Conservation (phyloP, 2,888 invertebrate genomes). For the Diploptera punctata region DNA sequence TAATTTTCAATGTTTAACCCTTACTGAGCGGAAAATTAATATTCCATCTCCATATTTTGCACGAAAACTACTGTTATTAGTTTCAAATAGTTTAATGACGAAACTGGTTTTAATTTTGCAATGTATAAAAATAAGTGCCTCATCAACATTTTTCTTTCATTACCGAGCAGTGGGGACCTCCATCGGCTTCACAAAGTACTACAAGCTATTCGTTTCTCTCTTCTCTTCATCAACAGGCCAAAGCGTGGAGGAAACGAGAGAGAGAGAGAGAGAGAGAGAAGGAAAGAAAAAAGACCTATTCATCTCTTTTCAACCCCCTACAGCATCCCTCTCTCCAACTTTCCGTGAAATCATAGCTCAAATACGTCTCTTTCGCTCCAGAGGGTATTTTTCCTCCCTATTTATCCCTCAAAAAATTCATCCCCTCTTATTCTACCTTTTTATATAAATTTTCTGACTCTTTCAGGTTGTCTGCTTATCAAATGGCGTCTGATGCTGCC, state of each 20-base stretch:
- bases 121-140: no score
- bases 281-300: not conserved
- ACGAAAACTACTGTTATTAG: no score
- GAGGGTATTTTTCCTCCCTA: not conserved
- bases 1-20: no score
- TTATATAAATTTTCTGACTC: not conserved
- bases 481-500: conserved; percentile 42
- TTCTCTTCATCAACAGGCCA: conserved; percentile 13
- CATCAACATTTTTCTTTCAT: conserved; percentile 28
- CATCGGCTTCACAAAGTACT: conserved; percentile 34
- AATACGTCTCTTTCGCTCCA: not conserved
- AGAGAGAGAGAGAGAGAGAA: not conserved
- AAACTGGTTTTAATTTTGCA: no score
- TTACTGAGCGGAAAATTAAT: no score
- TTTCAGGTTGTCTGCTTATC: conserved; percentile 30
- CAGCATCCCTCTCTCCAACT: conserved; percentile 12
- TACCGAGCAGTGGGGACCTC: conserved; percentile 36
- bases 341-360: conserved; percentile 20
- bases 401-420: not conserved
- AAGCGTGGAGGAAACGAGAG: conserved; percentile 1
- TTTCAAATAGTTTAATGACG: no score
- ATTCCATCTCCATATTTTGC: no score
- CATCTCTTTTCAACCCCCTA: not conserved
- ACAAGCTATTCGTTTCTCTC: conserved; percentile 15
- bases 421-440: not conserved